Percentiles rank a stretch among this genome's conserved stretches.
These are phyloP conservation scores for Ostrea denselamellosa DNA, from an alignment of 1,140 invertebrate species.

Conservation along the genomic window DNA sequence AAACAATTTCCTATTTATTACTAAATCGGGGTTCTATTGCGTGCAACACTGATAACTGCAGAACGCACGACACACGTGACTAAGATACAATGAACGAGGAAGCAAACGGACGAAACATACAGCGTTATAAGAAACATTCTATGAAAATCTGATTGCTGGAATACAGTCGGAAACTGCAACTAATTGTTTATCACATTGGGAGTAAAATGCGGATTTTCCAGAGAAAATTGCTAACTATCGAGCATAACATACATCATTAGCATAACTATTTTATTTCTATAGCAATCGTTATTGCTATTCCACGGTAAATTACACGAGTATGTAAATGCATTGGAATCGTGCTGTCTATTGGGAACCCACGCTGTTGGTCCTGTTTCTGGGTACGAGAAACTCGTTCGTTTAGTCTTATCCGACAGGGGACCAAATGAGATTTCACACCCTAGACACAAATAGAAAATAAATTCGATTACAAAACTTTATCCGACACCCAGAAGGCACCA, in stretches of 20 bases:
- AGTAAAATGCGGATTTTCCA: background rate
- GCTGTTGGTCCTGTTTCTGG: background rate
- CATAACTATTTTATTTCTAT: background rate
- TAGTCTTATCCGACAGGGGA: slow-evolving; percentile 3
- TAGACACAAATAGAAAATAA: background rate
- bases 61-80: no score
- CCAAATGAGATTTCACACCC: slow-evolving; percentile 28
- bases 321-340: background rate
- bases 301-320: background rate
- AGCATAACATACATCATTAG: background rate
- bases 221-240: slow-evolving; percentile 9
- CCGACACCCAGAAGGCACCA: background rate
- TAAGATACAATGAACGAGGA: no score
- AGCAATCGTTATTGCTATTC: background rate
- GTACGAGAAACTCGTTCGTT: background rate
- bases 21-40: no score
- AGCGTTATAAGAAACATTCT: no score
- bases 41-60: no score
- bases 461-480: slow-evolving; percentile 32
- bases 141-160: no score
- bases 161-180: no score
- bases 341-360: background rate
- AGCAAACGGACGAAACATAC: no score
- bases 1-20: no score
- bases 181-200: no score